Conservation (phyloP, 2,797 vertebrate genomes). For the Limnodromus scolopaceus region DNA sequence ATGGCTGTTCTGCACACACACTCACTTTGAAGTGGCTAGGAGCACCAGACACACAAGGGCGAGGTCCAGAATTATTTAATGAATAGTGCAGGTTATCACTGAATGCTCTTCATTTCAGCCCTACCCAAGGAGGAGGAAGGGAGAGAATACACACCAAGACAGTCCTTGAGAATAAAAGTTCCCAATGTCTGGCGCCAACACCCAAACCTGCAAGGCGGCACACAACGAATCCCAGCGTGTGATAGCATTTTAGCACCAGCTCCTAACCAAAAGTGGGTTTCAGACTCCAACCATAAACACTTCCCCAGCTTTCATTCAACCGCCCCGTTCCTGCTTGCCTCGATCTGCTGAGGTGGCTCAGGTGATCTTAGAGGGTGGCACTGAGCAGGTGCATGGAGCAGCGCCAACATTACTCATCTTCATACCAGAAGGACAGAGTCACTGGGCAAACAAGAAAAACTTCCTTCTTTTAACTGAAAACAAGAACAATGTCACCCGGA, state of each 20-base stretch:
- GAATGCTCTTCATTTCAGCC: not conserved
- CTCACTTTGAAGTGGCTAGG: not conserved
- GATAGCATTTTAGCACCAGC: not conserved
- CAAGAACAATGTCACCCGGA: slow-evolving; percentile 33
- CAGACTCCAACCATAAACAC: not conserved
- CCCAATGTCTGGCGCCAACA: not conserved
- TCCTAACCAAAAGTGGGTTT: not conserved
- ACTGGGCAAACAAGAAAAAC: slow-evolving; percentile 67
- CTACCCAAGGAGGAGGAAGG: not conserved
- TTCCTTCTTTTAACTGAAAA: slow-evolving; percentile 62
- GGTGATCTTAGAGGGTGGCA: slow-evolving; percentile 76
- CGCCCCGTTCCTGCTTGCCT: not conserved
- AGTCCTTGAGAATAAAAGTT: not conserved
- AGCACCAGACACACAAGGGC: not conserved
- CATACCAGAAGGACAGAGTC: slow-evolving; percentile 79
- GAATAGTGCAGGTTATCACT: not conserved
- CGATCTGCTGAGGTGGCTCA: slow-evolving; percentile 65
- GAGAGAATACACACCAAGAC: not conserved
- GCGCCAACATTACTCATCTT: slow-evolving; percentile 74
- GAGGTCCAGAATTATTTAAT: not conserved
- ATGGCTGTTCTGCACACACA: not conserved
- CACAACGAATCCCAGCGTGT: not conserved
- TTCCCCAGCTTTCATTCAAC: not conserved
- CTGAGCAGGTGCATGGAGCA: slow-evolving; percentile 78
- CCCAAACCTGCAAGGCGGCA: not conserved